Evolutionary conservation across 2,888 invertebrate species (phyloP), one percentile per base, ranked within the genome.

Genomic region (Mechanitis messenoides): DNA sequence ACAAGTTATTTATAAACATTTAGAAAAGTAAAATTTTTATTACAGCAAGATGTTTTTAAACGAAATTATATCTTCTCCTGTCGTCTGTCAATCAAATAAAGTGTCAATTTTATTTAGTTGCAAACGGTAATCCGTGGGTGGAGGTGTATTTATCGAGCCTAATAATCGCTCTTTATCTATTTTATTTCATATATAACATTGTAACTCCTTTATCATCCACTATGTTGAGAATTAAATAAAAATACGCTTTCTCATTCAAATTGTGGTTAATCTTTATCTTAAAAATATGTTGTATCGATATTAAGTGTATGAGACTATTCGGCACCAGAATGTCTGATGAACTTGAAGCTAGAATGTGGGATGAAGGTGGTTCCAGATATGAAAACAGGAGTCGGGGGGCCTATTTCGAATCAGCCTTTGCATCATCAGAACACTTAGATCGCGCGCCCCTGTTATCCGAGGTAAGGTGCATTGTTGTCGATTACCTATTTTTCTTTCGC

Each of bases 311-410:
- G 62, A 38, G 60, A 65, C 57, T 61, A 64, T 65, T 69, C 58
- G 87, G 87, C 86, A 85, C 88, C 88, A 87, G 87, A 74, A 90
- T 90, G 89, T 89, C 89, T 88, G 89, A 90, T 76, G 89, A 90
- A 75, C 78, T 85, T 9, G 89, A 90, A 68, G 88, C 89, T 64
- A 83, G 87, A 72, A 89, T 90, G 89, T 90, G 89, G 89, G 88
- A 89, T 55, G 89, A 90, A 58, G 87, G 80, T 45, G 79, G 79
- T 58, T 83, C 87, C 54, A 76, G 85, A 62, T 89, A 84, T 70
- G 87, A 88, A 65, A 76, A 83, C 64, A 74, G 85, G 58, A 76
- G 75, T 60, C 82, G 81, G 2, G 87, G 84, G 6, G 78, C 83
- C 0, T 90, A 81, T 70, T 89, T 84, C 67, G 88, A 87, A 68